Percentiles rank a stretch among this genome's conserved stretches.
phyloP scores from a whole-genome alignment of 2,888 invertebrate genomes.

The Drosophila sordidapex region DNA sequence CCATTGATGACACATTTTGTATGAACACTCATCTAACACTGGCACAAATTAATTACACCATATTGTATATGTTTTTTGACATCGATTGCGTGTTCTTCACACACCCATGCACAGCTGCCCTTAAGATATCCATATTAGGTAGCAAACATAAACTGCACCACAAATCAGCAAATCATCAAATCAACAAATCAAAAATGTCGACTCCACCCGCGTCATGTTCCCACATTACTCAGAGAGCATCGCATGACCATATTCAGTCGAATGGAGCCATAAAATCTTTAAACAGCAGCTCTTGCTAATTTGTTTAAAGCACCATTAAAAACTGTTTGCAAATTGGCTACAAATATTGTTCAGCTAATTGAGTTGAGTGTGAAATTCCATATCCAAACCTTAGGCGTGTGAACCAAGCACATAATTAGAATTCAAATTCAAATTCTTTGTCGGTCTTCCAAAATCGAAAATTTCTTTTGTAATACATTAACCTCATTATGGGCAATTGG shows the following conservation, averaged over 20 bases:
- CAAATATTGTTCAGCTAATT: slow-evolving; percentile 56
- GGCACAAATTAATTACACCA: not conserved
- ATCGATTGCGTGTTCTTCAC: slow-evolving; percentile 22
- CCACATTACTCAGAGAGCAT: slow-evolving; percentile 60
- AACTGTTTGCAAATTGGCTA: slow-evolving; percentile 39
- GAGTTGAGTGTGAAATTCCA: slow-evolving; percentile 32
- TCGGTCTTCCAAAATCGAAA: slow-evolving; percentile 17
- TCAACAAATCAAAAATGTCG: slow-evolving; percentile 15
- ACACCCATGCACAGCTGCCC: slow-evolving; percentile 25
- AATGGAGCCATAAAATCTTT: slow-evolving; percentile 45
- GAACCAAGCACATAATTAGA: slow-evolving; percentile 49
- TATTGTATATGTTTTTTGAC: not conserved
- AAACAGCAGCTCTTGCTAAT: slow-evolving; percentile 69
- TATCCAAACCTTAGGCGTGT: slow-evolving; percentile 44
- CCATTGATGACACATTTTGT: slow-evolving; percentile 4
- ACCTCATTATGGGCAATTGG: slow-evolving; percentile 44
- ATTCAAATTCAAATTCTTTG: slow-evolving; percentile 22
- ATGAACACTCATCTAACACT: not conserved
- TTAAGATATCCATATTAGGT: slow-evolving; percentile 11
- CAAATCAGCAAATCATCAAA: slow-evolving; percentile 14
- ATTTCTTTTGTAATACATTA: slow-evolving; percentile 19
- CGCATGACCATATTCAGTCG: slow-evolving; percentile 44
- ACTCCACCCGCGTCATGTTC: slow-evolving; percentile 55
- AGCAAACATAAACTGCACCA: slow-evolving; percentile 20
- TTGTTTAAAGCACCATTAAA: slow-evolving; percentile 67